Evolutionary conservation across 1,140 invertebrate species (phyloP).

Genomic region (Pseudobourletiella spinata): DNA sequence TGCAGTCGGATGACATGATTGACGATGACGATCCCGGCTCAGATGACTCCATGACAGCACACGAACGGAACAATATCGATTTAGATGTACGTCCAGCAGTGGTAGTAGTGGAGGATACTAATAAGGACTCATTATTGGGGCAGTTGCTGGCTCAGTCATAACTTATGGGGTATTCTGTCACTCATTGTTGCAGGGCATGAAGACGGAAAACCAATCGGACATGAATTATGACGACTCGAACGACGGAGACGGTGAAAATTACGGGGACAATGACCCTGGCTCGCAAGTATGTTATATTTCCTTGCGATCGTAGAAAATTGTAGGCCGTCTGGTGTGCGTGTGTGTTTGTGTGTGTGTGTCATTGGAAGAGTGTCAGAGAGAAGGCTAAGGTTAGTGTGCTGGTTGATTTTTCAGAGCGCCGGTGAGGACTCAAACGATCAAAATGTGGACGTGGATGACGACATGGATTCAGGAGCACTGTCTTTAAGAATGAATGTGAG

Average conservation of each 20-base stretch:
- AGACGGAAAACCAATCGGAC: slow-evolving; percentile 20
- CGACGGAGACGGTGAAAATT: slow-evolving; percentile 27
- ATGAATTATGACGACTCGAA: slow-evolving; percentile 24
- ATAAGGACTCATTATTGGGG: no score
- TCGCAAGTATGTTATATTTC: neutral
- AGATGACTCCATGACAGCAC: slow-evolving; percentile 27
- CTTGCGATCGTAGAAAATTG: no score
- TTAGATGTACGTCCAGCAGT: neutral
- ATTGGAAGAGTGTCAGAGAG: no score
- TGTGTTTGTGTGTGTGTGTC: no score
- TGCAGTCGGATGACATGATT: neutral
- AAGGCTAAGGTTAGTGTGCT: no score
- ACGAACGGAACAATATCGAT: slow-evolving; percentile 27
- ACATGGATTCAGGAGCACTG: slow-evolving; percentile 26
- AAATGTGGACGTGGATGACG: slow-evolving; percentile 24
- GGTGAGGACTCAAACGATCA: slow-evolving; percentile 27
- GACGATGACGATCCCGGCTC: slow-evolving; percentile 22
- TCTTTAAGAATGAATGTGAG: slow-evolving; percentile 17
- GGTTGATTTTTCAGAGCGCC: slow-evolving; percentile 7
- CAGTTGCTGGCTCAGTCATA: no score
- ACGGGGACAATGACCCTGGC: slow-evolving; percentile 21
- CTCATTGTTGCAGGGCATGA: slow-evolving; percentile 17
- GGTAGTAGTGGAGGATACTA: no score
- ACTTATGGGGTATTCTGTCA: no score
- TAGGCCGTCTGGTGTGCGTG: no score